phyloP scores from a whole-genome alignment of 2,797 vertebrate genomes.

The Xiphorhynchus erythropygius region DNA sequence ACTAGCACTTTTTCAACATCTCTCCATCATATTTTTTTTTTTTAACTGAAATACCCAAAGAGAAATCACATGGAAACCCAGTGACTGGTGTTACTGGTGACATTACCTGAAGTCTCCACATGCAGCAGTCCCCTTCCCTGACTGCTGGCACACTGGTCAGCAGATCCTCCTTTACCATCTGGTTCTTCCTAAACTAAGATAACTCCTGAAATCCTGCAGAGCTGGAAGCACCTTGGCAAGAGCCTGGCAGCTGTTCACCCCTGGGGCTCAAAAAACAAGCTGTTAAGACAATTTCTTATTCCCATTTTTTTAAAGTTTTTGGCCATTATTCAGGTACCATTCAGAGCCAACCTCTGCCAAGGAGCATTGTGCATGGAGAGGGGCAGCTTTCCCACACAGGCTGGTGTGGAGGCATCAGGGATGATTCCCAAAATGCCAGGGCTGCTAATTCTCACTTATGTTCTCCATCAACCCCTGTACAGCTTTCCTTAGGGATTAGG shows the following conservation, averaged over 20 bases:
- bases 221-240: background rate
- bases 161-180: background rate
- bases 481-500: background rate
- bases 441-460: background rate
- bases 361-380: background rate
- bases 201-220: background rate
- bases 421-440: too few species aligned
- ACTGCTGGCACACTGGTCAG: background rate
- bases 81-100: background rate
- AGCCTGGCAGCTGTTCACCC: background rate
- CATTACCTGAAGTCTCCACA: background rate
- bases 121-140: background rate
- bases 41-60: background rate
- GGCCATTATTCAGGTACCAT: background rate
- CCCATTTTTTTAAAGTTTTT: background rate
- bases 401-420: background rate
- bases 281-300: background rate
- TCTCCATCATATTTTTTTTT: background rate
- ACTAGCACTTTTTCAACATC: background rate
- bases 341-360: background rate
- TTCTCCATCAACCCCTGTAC: background rate
- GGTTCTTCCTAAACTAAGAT: background rate
- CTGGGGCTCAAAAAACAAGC: background rate
- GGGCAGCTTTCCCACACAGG: background rate
- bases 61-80: background rate